These are phyloP conservation scores for Actinernus sp. DNA, from an alignment of 92 coral and sea anemone species.

Conservation along the genomic window DNA sequence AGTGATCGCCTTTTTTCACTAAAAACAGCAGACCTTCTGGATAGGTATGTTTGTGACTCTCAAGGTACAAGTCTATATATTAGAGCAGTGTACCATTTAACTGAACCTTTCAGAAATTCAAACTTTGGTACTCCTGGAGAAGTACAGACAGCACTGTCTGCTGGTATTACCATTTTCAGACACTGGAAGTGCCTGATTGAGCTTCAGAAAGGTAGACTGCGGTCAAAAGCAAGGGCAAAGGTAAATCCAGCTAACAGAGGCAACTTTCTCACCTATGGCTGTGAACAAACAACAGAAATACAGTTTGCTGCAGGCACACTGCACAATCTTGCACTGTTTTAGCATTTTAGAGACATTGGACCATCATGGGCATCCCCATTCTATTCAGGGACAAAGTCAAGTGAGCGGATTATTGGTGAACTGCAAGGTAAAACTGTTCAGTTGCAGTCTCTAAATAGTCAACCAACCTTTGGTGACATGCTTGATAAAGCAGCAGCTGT, in stretches of 20 bases:
- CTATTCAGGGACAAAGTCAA: no score
- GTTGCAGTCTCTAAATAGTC: no score
- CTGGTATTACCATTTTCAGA: slow-evolving; percentile 27
- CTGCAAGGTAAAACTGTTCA: no score
- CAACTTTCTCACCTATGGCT: slow-evolving; percentile 23
- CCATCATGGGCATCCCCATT: slow-evolving; percentile 33
- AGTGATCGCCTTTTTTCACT: slow-evolving; percentile 30
- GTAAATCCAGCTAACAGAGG: slow-evolving; percentile 28
- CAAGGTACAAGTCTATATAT: slow-evolving; percentile 24
- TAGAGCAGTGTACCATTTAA: slow-evolving; percentile 3
- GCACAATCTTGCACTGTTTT: slow-evolving; percentile 28
- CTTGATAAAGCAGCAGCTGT: no score
- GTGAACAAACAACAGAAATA: slow-evolving; percentile 16
- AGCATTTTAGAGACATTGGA: slow-evolving; percentile 19
- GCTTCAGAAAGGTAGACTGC: slow-evolving; percentile 9
- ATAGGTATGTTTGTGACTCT: background rate
- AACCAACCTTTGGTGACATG: no score
- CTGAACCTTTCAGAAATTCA: slow-evolving; percentile 13
- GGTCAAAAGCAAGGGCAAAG: slow-evolving; percentile 19
- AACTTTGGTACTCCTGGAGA: slow-evolving; percentile 25
- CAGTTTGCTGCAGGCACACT: slow-evolving; percentile 44
- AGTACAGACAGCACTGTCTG: slow-evolving; percentile 27
- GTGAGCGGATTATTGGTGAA: no score
- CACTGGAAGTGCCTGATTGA: slow-evolving; percentile 15
- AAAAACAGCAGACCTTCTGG: slow-evolving; percentile 20